phyloP scores from a whole-genome alignment of 1,140 invertebrate species.

The Conus betulinus region DNA sequence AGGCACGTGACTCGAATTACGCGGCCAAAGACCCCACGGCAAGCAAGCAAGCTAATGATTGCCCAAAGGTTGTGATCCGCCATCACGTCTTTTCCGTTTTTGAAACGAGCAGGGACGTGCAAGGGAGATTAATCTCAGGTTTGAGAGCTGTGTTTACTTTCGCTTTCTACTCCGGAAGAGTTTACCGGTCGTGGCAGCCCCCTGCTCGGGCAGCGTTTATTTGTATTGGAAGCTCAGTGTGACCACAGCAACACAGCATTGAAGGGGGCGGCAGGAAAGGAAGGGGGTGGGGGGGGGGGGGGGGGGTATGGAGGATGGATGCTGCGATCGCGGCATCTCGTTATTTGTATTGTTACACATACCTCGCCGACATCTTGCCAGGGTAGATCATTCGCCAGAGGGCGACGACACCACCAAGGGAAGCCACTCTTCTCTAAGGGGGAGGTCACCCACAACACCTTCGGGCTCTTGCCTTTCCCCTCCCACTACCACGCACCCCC shows the following conservation, averaged over 20 bases:
- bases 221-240: too few species aligned
- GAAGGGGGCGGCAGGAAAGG: neutral
- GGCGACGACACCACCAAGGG: neutral
- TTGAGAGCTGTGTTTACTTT: too few species aligned
- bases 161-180: too few species aligned
- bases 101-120: too few species aligned
- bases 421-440: neutral
- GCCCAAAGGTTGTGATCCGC: neutral
- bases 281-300: too few species aligned
- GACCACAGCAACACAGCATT: too few species aligned
- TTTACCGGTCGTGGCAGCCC: too few species aligned
- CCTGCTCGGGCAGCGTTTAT: too few species aligned
- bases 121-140: too few species aligned
- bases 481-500: too few species aligned
- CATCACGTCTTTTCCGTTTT: neutral
- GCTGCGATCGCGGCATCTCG: neutral
- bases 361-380: neutral
- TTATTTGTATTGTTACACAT: neutral
- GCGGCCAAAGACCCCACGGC: neutral
- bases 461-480: neutral
- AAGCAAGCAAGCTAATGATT: neutral
- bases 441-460: slow-evolving; percentile 9
- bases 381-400: neutral
- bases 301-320: neutral
- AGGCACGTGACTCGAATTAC: neutral